Conservation (phyloP, 2,113 vertebrate genomes). For the Phocoena phocoena region DNA sequence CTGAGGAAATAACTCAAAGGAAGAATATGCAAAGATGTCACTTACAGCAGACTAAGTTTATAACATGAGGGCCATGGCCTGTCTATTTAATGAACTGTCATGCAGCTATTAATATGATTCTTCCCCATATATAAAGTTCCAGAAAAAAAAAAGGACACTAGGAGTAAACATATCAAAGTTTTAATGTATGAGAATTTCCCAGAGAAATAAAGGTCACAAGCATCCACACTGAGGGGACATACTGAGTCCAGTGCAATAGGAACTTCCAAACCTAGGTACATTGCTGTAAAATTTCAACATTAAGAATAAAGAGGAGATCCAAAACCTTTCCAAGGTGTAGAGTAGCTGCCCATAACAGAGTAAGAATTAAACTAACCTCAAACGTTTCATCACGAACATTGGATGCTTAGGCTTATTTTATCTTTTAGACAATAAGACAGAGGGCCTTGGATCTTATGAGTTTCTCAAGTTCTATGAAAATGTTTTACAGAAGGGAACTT, state of each 20-base stretch:
- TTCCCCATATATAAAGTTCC: not conserved
- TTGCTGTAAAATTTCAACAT: not conserved
- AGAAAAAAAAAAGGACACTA: not conserved
- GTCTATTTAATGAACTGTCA: not conserved
- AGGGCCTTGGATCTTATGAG: not conserved
- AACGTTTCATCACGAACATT: not conserved
- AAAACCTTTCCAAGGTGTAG: not conserved
- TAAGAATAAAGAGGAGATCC: not conserved
- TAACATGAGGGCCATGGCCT: not conserved
- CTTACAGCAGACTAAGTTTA: not conserved
- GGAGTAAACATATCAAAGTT: slow-evolving; percentile 39
- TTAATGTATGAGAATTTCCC: slow-evolving; percentile 44
- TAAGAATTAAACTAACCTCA: not conserved
- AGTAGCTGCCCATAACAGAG: not conserved
- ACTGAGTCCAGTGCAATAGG: not conserved
- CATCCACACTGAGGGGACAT: not conserved
- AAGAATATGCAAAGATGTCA: not conserved
- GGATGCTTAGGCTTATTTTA: not conserved
- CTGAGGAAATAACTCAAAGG: slow-evolving; percentile 30
- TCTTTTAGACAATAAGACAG: not conserved
- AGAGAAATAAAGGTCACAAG: slow-evolving; percentile 37
- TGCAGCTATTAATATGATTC: slow-evolving; percentile 18
- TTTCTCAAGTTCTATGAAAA: not conserved
- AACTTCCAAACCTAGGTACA: not conserved
- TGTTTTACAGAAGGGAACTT: not conserved